Evolutionary conservation across 2,888 invertebrate genomes (phyloP).

Genomic region (Drosophila recens): DNA sequence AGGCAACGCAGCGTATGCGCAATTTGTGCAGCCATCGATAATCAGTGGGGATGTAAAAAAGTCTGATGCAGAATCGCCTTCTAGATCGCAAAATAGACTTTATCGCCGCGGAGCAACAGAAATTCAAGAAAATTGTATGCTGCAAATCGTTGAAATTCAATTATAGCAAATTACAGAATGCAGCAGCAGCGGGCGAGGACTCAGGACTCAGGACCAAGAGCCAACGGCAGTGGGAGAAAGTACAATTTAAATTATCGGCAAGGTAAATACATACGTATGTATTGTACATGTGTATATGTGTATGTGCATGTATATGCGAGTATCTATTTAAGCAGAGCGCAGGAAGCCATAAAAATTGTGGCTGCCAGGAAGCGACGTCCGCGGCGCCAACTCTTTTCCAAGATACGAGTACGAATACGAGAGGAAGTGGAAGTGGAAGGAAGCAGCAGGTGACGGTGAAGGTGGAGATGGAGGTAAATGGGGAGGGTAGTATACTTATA

Average conservation of each 20-base stretch:
- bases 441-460: background rate
- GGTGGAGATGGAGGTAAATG: no score
- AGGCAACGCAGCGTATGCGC: constrained; percentile 62
- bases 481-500: no score
- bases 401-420: constrained; percentile 52
- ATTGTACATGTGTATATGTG: constrained; percentile 3
- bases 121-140: constrained; percentile 29
- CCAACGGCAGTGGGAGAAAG: constrained; percentile 1
- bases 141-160: constrained; percentile 70
- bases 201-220: background rate
- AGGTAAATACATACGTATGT: constrained; percentile 7
- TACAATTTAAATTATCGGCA: constrained; percentile 67
- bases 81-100: background rate
- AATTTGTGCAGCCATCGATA: constrained; percentile 48
- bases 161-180: constrained; percentile 65
- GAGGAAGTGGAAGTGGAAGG: background rate
- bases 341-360: constrained; percentile 74
- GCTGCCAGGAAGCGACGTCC: constrained; percentile 62
- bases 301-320: constrained; percentile 32
- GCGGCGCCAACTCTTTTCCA: constrained; percentile 45
- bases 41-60: constrained; percentile 31
- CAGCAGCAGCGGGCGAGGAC: background rate
- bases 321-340: constrained; percentile 64
- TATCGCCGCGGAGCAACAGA: background rate
- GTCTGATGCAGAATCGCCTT: background rate